Base-by-base conservation (phyloP, 1,140 invertebrate species). In the Bombus polaris region DNA sequence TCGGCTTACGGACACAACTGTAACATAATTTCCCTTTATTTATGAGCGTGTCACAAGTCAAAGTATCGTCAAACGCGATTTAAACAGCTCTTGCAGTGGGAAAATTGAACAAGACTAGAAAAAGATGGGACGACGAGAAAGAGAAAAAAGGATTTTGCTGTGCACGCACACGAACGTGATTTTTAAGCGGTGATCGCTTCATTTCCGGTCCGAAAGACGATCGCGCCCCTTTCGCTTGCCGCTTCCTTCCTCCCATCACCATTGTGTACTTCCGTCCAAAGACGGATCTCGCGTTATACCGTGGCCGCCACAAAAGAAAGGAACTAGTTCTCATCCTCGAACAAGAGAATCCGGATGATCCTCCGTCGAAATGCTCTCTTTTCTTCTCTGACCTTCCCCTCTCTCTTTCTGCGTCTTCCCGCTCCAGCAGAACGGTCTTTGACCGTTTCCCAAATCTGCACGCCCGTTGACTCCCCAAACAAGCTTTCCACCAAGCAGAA, bases 151-250 rank as follows among this genome's bases (percentile, higher is more conserved):
- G 68, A 47, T 84, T 53, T 35, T 8, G 22, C 6, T 5, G 44
- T 22, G 35, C 9, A 32, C 68, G 68, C 42, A 44, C 18, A 35
- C 59, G 65, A 53, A 39, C 70, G 28, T 65, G 82, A 79, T 76
- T 85, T 79, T 75, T 76, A 81, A 65, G 47, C 88, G 57, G 37
- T 39, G 81, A 90, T 90, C 80, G 78, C 74, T 82, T 90, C 86
- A 62, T 90, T 90, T 90, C 89, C 89, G 89, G 62, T 37, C 65
- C 70, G 86, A 90, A 90, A 85, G 86, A 87, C 88, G 89, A 85
- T 85, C 77, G 86, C 71, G 44, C 75, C 77, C 65, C 66, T 74
- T 81, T 83, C 73, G 72, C 74, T 70, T 57, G 71, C 75, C 35
- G 62, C 65, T 87, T 83, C 81, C 79, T 83, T 85, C 77, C 47